Percentiles rank a stretch among this genome's conserved stretches.
phyloP scores from a whole-genome alignment of 2,113 vertebrate species.

The Erythrolamprus reginae region DNA sequence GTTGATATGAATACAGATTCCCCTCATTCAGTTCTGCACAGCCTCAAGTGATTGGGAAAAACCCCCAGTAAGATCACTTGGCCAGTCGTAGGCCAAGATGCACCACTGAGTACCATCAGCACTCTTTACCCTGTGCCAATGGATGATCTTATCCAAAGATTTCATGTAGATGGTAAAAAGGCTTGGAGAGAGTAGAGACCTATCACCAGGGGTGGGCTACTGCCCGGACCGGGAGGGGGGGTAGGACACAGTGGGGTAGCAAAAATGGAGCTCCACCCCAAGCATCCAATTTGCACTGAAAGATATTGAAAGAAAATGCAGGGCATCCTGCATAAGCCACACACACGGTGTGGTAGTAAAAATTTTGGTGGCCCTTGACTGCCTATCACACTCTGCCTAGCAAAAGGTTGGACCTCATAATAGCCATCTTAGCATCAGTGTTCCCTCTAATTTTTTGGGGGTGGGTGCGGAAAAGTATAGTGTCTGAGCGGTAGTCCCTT shows the following conservation, averaged over 20 bases:
- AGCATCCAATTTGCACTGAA: too few relatives aligned
- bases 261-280: too few relatives aligned
- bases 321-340: too few relatives aligned
- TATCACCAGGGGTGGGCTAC: too few relatives aligned
- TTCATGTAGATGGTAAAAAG: not conserved
- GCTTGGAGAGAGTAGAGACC: not conserved
- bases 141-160: not conserved
- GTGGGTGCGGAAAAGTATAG: too few relatives aligned
- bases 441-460: too few relatives aligned
- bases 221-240: too few relatives aligned
- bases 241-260: too few relatives aligned
- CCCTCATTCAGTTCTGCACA: not conserved
- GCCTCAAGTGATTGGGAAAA: not conserved
- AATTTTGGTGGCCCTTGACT: too few relatives aligned
- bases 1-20: not conserved
- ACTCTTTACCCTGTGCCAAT: not conserved
- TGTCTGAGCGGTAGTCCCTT: too few relatives aligned
- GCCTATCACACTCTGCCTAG: not conserved
- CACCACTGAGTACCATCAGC: not conserved
- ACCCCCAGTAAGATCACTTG: not conserved
- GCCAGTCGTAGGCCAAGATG: not conserved
- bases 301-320: too few relatives aligned
- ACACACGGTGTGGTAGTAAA: too few relatives aligned
- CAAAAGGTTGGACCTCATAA: not conserved
- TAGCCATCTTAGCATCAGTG: not conserved